A percentile compares a stretch with the other conserved stretches of the same genome.
Evolutionary conservation across 2,888 invertebrate species (phyloP).

Genomic region (Phanerotoma sp.): DNA sequence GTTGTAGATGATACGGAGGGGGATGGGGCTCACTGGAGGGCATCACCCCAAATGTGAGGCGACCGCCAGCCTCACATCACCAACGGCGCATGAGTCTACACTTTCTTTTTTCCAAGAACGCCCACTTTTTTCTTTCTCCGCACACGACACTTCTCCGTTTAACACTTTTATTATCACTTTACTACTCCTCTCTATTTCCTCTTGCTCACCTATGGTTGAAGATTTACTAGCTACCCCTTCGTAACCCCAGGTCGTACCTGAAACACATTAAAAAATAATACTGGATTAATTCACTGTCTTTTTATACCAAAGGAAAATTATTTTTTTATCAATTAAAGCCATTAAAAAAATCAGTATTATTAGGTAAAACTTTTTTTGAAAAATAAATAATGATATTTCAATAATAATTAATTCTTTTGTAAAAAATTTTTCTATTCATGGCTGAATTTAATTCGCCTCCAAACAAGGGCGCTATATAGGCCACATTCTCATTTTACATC

Average conservation of each 20-base stretch:
- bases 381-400: too few species aligned
- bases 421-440: too few species aligned
- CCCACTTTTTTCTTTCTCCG: conserved; percentile 33
- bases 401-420: too few species aligned
- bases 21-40: conserved; percentile 57
- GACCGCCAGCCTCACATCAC: conserved; percentile 57
- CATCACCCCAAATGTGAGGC: conserved; percentile 57
- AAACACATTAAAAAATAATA: conserved; percentile 31
- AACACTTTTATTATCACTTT: conserved; percentile 22
- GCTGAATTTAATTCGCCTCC: too few species aligned
- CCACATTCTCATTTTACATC: too few species aligned
- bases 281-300: not conserved
- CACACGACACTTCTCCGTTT: conserved; percentile 21
- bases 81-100: conserved; percentile 49
- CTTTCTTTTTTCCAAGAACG: conserved; percentile 37
- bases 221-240: conserved; percentile 52
- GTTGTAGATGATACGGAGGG: conserved; percentile 56
- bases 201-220: conserved; percentile 43
- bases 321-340: too few species aligned
- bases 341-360: too few species aligned
- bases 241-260: conserved; percentile 55
- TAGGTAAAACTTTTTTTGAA: too few species aligned
- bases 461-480: too few species aligned
- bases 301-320: not conserved
- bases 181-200: conserved; percentile 33